phyloP scores from a whole-genome alignment of 2,888 invertebrate species.

The Rhimphoctona megacephalus region DNA sequence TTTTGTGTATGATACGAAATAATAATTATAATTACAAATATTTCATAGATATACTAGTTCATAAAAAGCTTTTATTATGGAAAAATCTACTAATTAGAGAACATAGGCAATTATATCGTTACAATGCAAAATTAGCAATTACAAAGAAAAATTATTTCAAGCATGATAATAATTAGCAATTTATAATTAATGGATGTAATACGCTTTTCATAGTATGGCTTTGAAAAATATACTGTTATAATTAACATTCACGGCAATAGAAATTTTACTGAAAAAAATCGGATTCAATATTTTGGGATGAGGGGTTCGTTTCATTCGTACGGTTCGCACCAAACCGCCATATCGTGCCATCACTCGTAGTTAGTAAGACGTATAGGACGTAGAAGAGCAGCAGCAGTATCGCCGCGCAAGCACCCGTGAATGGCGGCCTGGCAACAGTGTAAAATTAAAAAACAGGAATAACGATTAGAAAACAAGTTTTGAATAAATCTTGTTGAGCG shows the following conservation, averaged over 20 bases:
- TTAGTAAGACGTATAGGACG: too few relatives aligned
- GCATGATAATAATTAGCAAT: too few relatives aligned
- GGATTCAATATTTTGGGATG: constrained; percentile 8
- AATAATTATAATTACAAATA: neutral
- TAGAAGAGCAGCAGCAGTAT: constrained; percentile 26
- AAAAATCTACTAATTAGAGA: too few relatives aligned
- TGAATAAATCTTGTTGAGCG: constrained; percentile 38
- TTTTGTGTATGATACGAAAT: neutral
- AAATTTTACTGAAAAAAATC: neutral
- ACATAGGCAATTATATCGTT: neutral
- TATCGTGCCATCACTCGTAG: neutral
- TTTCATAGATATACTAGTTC: too few relatives aligned
- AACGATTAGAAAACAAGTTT: constrained; percentile 61
- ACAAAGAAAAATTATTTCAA: too few relatives aligned
- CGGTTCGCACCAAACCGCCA: neutral
- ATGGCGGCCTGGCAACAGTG: constrained; percentile 67
- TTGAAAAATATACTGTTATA: neutral
- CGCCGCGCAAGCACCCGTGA: neutral
- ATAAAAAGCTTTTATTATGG: too few relatives aligned
- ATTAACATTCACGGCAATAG: neutral
- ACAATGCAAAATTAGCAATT: neutral
- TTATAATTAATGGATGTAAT: too few relatives aligned
- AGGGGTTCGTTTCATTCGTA: neutral
- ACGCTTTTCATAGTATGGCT: neutral
- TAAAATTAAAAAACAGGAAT: constrained; percentile 35